Evolutionary conservation across 64 coral and sea anemone species (phyloP), one percentile per base, ranked within the genome.

Genomic region (Montipora foliosa): DNA sequence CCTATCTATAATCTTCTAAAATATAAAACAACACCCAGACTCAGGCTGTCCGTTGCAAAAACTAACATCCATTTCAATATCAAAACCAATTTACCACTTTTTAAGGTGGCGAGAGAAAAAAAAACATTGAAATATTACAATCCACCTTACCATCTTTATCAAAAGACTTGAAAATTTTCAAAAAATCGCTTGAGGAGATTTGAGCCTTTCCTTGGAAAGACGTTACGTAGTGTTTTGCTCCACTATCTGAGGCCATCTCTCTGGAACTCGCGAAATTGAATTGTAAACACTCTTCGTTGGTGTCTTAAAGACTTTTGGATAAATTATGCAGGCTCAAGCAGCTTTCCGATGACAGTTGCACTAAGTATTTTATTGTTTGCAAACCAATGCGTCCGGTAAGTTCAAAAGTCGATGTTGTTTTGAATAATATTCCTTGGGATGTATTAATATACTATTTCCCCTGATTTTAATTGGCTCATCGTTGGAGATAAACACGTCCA

Each of bases 161-260:
- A 67, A 86, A 86, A 6, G 46, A n/a, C 82, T 50, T 86, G 19
- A 86, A 86, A 86, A 86, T 86, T 66, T 71, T 71, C 64, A 86
- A 45, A 70, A 86, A 86, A 49, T 86, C 82, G 10, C 15, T 49
- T 14, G 82, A 86, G n/a, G 82, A 71, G 2, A 86, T 67, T 7
- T 86, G 8, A 3, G 82, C 13, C 21, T 86, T 86, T 50, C 82
- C 82, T 72, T 86, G 82, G 44, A 72, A 86, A 21, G 46, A 48
- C 9, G 62, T 86, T 6, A 86, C 82, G 47, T 22, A 86, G 5
- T 67, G 82, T 5, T 50, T 49, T 4, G 8, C 44, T 13, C 45
- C 62, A 17, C 64, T 5, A 6, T 86, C 19, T n/a, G 46, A 9
- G 1, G 82, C 82, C 82, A 86, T 86, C 46, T 67, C 66, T 15